These are phyloP conservation scores for Nomada fucata DNA, from an alignment of 2,888 invertebrate species.

Conservation along the genomic window DNA sequence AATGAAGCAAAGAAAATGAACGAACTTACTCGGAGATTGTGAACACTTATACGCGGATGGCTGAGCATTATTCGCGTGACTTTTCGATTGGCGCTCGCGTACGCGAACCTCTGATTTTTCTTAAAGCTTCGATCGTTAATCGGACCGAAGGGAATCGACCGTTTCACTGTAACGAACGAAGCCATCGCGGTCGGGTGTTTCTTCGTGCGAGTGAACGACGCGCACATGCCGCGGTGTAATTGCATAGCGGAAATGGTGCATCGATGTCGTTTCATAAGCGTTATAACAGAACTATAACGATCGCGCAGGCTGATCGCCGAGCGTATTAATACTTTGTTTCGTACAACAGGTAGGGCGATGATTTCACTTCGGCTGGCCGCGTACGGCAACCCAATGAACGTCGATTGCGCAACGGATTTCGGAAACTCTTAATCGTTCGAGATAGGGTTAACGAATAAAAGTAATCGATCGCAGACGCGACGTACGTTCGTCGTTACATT, in stretches of 20 bases:
- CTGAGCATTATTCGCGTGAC: too few relatives aligned
- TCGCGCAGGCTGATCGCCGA: background rate
- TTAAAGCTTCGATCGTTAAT: background rate
- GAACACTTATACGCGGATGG: too few relatives aligned
- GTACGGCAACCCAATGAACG: constrained; percentile 6
- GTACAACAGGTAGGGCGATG: background rate
- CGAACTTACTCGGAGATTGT: background rate
- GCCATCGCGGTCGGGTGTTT: constrained; percentile 7
- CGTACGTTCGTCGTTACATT: background rate
- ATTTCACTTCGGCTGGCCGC: constrained; percentile 35
- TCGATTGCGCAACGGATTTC: background rate
- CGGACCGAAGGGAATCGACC: constrained; percentile 8
- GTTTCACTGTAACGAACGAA: background rate
- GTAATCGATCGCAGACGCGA: background rate
- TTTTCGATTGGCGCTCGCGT: background rate
- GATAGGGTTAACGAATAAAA: background rate
- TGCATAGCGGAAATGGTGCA: background rate
- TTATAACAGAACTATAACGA: background rate
- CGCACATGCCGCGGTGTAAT: constrained; percentile 1
- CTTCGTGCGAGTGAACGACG: constrained; percentile 4
- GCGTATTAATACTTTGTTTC: constrained; percentile 1
- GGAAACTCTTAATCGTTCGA: background rate
- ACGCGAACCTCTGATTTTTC: background rate
- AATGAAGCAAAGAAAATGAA: background rate
- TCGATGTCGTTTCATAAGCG: constrained; percentile 29